phyloP scores from a whole-genome alignment of 2,113 vertebrate genomes.

The Eleginops maclovinus region DNA sequence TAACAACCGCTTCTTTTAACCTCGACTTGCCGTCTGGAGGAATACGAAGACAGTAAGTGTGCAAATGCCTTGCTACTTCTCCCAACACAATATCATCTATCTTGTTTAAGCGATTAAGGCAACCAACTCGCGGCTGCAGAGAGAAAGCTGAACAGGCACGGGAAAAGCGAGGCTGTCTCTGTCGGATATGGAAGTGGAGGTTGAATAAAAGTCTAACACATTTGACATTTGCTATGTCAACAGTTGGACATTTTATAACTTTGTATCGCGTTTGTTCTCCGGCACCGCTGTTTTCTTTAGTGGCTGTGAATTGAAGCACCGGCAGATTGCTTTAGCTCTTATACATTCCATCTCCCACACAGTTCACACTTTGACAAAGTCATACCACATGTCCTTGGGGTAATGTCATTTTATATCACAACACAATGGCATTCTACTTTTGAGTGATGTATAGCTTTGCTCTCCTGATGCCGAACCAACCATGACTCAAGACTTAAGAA shows the following conservation, averaged over 20 bases:
- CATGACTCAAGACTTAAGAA: constrained; percentile 56
- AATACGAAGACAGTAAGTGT: constrained; percentile 44
- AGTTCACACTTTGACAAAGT: constrained; percentile 71
- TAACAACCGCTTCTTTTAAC: constrained; percentile 43
- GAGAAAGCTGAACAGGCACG: constrained; percentile 40
- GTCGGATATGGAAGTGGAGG: constrained; percentile 44
- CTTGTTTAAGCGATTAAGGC: constrained; percentile 58
- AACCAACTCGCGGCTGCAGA: constrained; percentile 47
- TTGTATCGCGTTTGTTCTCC: constrained; percentile 56
- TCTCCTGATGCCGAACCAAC: constrained; percentile 52
- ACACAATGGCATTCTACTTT: constrained; percentile 42
- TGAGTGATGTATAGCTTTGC: constrained; percentile 64
- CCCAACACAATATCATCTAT: constrained; percentile 61
- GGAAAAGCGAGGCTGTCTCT: constrained; percentile 34
- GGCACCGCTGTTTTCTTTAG: constrained; percentile 65
- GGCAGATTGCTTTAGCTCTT: constrained; percentile 50
- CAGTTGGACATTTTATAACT: constrained; percentile 64
- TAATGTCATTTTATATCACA: constrained; percentile 72
- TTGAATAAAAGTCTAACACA: constrained; percentile 58
- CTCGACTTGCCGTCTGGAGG: constrained; percentile 47
- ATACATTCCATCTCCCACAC: constrained; percentile 52
- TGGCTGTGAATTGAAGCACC: constrained; percentile 50
- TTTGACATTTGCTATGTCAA: constrained; percentile 77
- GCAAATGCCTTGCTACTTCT: constrained; percentile 57
- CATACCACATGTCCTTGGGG: constrained; percentile 68